Evolutionary conservation across 2,888 invertebrate genomes (phyloP), one percentile per base, ranked within the genome.

Genomic region (Tuberolachnus salignus): DNA sequence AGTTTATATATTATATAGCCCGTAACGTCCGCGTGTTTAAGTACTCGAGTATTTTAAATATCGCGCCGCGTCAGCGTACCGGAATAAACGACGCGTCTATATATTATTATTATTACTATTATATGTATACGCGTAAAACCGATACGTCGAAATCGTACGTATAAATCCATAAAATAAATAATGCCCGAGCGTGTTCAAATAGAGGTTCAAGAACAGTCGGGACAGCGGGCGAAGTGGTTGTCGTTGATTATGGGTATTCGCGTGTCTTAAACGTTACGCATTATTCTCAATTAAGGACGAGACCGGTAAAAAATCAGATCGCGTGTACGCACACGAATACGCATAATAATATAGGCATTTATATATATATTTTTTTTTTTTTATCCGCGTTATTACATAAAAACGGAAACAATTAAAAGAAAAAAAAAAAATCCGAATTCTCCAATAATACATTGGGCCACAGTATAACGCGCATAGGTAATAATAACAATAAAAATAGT

Each of bases 341-440:
- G 34, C n/a, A 2, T 46, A 46, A 44, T 44, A 21, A 21, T 34
- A 34, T 10, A 16, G 57, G 23, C 23, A 14, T 42, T 23, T 70
- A 42, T 55, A n/a, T n/a, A n/a, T n/a, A n/a, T n/a, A n/a, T n/a
- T n/a, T n/a, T n/a, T n/a, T n/a, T n/a, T n/a, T n/a, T n/a, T n/a
- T n/a, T n/a, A n/a, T n/a, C n/a, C 44, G 57, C 57, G 57, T 71
- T 71, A 59, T 55, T 57, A 71, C 21, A 42, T 4, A 51, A 70
- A 70, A 57, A 57, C 44, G n/a, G 21, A 69, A 2, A 55, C 42
- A n/a, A 21, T 14, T 16, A 13, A 49, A 14, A 13, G 14, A 13
- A 13, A 49, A 49, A 49, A 49, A n/a, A n/a, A 34, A 34, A 34
- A 34, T 34, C 6, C 34, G 6, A 34, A 34, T 6, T 34, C 34